Conservation (phyloP, 2,888 invertebrate species). For the Acleris emargana region DNA sequence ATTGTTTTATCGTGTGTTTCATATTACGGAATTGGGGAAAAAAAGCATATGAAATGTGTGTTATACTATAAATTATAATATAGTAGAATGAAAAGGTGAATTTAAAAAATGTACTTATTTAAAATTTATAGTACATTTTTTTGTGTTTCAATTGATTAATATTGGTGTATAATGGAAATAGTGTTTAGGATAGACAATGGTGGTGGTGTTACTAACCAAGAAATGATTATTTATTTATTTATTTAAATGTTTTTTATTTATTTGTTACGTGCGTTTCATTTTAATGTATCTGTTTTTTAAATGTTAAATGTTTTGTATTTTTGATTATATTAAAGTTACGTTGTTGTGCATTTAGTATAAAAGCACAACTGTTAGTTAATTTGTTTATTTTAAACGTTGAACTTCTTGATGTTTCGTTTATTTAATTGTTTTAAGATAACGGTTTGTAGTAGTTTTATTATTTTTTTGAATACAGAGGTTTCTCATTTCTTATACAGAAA, state of each 20-base stretch:
- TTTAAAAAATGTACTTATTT: too few relatives aligned
- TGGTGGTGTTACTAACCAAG: slow-evolving; percentile 35
- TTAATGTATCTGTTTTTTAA: slow-evolving; percentile 12
- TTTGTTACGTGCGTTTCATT: slow-evolving; percentile 17
- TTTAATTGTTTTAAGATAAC: slow-evolving; percentile 6
- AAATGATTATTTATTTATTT: slow-evolving; percentile 15
- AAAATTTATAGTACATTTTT: slow-evolving; percentile 5
- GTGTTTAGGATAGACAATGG: slow-evolving; percentile 17
- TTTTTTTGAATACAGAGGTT: neutral
- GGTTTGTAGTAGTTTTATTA: neutral
- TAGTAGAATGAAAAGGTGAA: too few relatives aligned
- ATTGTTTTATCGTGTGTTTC: too few relatives aligned
- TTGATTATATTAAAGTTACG: neutral
- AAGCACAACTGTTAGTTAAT: slow-evolving; percentile 2
- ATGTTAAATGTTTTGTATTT: slow-evolving; percentile 10
- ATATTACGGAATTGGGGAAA: too few relatives aligned
- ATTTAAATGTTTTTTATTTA: slow-evolving; percentile 23
- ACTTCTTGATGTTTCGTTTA: slow-evolving; percentile 25
- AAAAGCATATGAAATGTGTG: too few relatives aligned
- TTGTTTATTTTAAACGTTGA: slow-evolving; percentile 35
- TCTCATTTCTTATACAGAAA: slow-evolving; percentile 8
- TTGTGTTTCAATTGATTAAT: neutral
- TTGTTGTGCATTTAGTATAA: slow-evolving; percentile 19
- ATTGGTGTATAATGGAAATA: neutral
- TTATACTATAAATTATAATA: too few relatives aligned